Percentiles rank a stretch among this genome's conserved stretches.
These are phyloP conservation scores for Eurystomus gularis DNA, from an alignment of 2,113 vertebrate genomes.

Conservation along the genomic window DNA sequence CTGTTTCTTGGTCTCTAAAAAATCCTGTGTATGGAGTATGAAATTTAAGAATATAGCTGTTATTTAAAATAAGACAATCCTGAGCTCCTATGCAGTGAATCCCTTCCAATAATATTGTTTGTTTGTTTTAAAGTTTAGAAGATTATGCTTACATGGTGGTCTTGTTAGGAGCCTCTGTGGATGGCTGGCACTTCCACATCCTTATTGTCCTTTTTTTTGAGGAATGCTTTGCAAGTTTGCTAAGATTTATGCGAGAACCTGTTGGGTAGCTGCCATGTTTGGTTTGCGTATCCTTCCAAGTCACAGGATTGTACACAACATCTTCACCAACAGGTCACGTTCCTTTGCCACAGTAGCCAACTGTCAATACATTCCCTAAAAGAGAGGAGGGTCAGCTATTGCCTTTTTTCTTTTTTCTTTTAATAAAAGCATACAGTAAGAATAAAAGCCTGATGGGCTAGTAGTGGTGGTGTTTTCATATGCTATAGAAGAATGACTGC, in stretches of 20 bases:
- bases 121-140: not conserved
- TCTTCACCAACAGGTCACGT: conserved; percentile 76
- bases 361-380: conserved; percentile 71
- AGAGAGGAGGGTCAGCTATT: not conserved
- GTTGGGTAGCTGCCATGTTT: not conserved
- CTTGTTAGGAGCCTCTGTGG: not conserved
- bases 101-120: conserved; percentile 44
- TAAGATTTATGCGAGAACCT: not conserved
- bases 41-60: not conserved
- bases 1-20: not conserved
- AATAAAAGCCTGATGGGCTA: not conserved
- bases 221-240: not conserved
- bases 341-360: conserved; percentile 65
- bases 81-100: not conserved
- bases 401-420: not conserved
- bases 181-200: not conserved
- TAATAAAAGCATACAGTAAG: not conserved
- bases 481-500: not conserved
- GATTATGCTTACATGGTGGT: not conserved
- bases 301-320: conserved; percentile 71
- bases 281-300: conserved; percentile 7
- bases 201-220: not conserved
- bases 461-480: not conserved
- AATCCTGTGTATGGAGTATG: not conserved
- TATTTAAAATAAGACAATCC: not conserved